Base-by-base conservation (phyloP, 2,113 vertebrate genomes). In the Vulpes vulpes region DNA sequence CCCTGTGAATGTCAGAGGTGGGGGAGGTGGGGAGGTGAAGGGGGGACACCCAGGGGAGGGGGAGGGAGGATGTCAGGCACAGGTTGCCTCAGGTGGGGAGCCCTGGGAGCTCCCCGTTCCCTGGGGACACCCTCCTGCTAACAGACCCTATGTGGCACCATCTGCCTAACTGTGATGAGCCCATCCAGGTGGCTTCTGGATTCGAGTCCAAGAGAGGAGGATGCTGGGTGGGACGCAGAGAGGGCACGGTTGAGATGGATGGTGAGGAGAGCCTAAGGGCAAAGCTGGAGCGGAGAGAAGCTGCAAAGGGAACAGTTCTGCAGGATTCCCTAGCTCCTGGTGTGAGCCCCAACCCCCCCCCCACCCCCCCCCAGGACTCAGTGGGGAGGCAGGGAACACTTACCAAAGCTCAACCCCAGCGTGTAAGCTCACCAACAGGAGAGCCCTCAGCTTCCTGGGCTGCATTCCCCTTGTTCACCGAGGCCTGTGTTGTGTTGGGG, bases 361-460 rank as follows among this genome's bases (percentile, higher is more conserved):
- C 35, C 35, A 35, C 35, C 35, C 35, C 35, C 35, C 35, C 35
- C 35, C 35, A 91, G 60, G 10, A 74, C 53, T 22, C 79, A 2
- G 1, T 23, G 10, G 14, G 17, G 20, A 62, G 30, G 1, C 16
- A 19, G 22, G n/a, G 85, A 43, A 23, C 20, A 20, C 19, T n/a
- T 30, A 1, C 59, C 35, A 60, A 0, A 55, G 71, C 71, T 73
- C 73, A 49, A 11, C 4, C 1, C 14, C 25, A 30, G 11, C 0
- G 0, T 0, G 5, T 62, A 11, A 12, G 16, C 25, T 53, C 16
- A 15, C 2, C 1, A 12, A 0, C 2, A 0, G 67, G 0, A 4
- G 78, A 15, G 32, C 17, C 2, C 32, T 69, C 17, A n/a, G 35
- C 82, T 62, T 11, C 3, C 0, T 55, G 71, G n/a, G 23, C 84